Base-by-base conservation (phyloP, 2,113 vertebrate species). In the Pampusana beccarii region DNA sequence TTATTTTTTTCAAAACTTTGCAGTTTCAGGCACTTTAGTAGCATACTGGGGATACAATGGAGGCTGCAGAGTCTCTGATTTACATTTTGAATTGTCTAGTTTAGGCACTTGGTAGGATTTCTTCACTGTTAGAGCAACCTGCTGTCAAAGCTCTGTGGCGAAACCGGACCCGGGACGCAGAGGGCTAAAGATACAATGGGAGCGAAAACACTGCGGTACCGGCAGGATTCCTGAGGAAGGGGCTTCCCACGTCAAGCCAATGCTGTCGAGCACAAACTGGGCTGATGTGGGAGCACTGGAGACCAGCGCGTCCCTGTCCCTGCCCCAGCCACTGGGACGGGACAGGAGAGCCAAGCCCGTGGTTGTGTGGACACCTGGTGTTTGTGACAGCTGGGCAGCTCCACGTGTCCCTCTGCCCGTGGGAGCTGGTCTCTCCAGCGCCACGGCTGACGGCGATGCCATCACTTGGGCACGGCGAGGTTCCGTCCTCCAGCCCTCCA, bases 301-400 rank as follows among this genome's bases (percentile, higher is more conserved):
- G 75, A 77, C 0, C 66, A 60, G 87, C 72, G 11, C 18, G 0
- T 25, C 58, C 64, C 56, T 74, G 0, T 25, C 58, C 64, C 56
- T 74, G 54, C 25, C 82, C 82, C 34, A 25, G 40, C 51, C 25
- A 20, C 72, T 83, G 0, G 4, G 72, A 2, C 20, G 48, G 71
- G 54, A 11, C 31, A 44, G 77, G 48, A 70, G 57, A 31, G 29
- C 28, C 0, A 0, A 48, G 56, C 50, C 51, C 0, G 0, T 28
- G 57, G 42, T 42, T 10, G 0, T 13, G 16, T 24, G 40, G 53
- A 23, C 7, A 1, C 46, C 34, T 2, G 34, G 4, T 14, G 34
- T 5, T 65, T 26, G 21, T 33, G 7, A 44, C 4, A 0, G 15
- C 31, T 0, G 0, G 1, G 2, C 60, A 31, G 50, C 42, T 44